These are phyloP conservation scores for Caenorhabditis auriculariae DNA, from an alignment of 2,888 invertebrate species.

Conservation along the genomic window DNA sequence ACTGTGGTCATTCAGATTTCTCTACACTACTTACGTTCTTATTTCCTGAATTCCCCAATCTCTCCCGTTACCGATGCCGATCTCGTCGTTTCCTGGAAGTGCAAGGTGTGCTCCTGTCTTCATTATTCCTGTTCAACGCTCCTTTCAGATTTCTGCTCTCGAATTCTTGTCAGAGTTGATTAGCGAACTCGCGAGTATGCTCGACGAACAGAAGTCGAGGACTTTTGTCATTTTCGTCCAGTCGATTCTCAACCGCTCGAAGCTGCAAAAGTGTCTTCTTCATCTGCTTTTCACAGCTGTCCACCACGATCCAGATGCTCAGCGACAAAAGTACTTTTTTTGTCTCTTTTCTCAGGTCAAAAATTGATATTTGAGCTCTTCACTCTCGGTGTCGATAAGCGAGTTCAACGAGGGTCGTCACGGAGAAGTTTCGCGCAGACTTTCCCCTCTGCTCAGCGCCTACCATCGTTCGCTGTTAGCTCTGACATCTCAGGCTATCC, in stretches of 20 bases:
- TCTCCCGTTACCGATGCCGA: conserved; percentile 55
- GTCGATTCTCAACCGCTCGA: conserved; percentile 64
- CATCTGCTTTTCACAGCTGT: conserved; percentile 78
- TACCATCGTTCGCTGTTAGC: conserved; percentile 58
- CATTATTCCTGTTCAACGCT: too few relatives aligned
- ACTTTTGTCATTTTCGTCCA: conserved; percentile 71
- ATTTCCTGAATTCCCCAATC: conserved; percentile 75
- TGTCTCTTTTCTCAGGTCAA: neutral
- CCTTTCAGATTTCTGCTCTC: conserved; percentile 50
- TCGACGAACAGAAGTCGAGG: conserved; percentile 49
- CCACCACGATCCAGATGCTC: conserved; percentile 42
- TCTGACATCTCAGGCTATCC: conserved; percentile 56
- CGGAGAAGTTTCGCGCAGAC: conserved; percentile 13
- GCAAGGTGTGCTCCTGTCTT: conserved; percentile 37
- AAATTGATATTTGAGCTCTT: conserved; percentile 24
- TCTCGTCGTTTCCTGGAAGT: conserved; percentile 56
- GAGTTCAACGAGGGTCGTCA: conserved; percentile 59
- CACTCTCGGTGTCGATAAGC: conserved; percentile 55
- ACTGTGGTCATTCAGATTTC: conserved; percentile 44
- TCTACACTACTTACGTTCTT: conserved; percentile 79
- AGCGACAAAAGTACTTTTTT: too few relatives aligned
- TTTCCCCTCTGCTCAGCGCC: conserved; percentile 50
- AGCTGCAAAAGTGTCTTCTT: conserved; percentile 80
- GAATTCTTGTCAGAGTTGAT: conserved; percentile 58
- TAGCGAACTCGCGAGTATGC: conserved; percentile 48